Evolutionary conservation across 2,888 invertebrate genomes (phyloP), one percentile per base, ranked within the genome.

Genomic region (Congeria kusceri): DNA sequence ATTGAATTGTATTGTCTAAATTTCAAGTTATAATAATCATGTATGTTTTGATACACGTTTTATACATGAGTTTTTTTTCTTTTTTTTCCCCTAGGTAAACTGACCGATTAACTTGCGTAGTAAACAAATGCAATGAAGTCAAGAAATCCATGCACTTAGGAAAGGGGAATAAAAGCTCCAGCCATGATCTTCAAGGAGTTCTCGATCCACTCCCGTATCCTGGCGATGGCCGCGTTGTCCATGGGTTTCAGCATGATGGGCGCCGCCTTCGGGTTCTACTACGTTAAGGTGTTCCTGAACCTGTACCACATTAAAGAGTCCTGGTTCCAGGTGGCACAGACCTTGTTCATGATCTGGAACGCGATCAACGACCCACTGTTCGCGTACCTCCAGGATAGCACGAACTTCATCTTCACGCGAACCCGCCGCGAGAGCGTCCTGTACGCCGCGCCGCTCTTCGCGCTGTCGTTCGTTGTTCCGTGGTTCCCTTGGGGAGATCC

Each of bases 281-380:
- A 94, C 80, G 94, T 94, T 3, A 94, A 94, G 85, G 87, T 92
- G 15, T 94, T 93, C 77, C 87, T 94, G 39, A 92, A 94, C 84
- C 74, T 89, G 25, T 94, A 93, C 86, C 90, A 93, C 68, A 92
- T 94, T 49, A 86, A 91, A 63, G 90, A 93, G 59, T 83, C 77
- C n/a, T 94, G 94, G 94, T 94, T 94, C 86, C 93, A 94, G 53
- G 47, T 92, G 3, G 89, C 94, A 0, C 94, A 94, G 83, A 85
- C 90, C 0, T 84, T 94, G 9, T 94, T 93, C 79, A 86, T 94
- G 88, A 72, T 94, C 7, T 94, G 94, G 94, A 94, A 94, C 83
- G 93, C 94, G 0, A 80, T 94, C 28, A 94, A 94, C 78, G 94
- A 94, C 75, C 94, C 94, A 0, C 78, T 94, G 49, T 94, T 94